Evolutionary conservation across 2,888 invertebrate species (phyloP), one percentile per base, ranked within the genome.

Genomic region (Lysandra bellargus): DNA sequence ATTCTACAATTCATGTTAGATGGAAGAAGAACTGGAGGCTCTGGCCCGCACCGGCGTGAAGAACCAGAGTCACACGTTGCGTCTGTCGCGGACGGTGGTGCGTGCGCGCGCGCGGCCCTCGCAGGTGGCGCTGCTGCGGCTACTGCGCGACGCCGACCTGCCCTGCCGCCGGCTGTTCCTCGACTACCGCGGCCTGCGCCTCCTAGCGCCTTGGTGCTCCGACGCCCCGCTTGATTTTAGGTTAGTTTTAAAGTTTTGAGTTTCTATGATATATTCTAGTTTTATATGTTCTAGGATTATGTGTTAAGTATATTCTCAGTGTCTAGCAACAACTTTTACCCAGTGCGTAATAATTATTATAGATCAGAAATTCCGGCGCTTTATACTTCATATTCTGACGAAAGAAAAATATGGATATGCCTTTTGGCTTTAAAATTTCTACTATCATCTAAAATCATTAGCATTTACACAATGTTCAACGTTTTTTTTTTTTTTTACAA

Each of bases 151-250:
- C 81, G 97, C 97, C 0, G 98, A 98, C 88, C 92, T 97, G 85
- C 97, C 98, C 0, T 98, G 98, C 87, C 95, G 97, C 12, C 94
- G 98, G 23, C 95, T 99, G 81, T 99, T 99, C 93, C 95, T 98
- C 79, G 98, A 98, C 93, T 99, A 99, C 91, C 98, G 99, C 86
- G 99, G 99, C 0, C 94, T 99, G 79, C 95, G 98, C 6, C 93
- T 99, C 79, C 95, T 99, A 80, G 98, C 98, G 94, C 98, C 98
- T 49, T 99, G 99, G 97, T 98, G 99, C 96, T 96, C 96, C 80
- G 98, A 98, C 86, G 95, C 96, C 0, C 95, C 96, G 33, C 86
- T 91, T 0, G 90, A 93, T 79, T 93, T 95, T 84, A 94, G 91
- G 89, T 95, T 89, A 79, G 64, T 64, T 30, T 61, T n/a, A 6